These are phyloP conservation scores for Chionomys nivalis DNA, from an alignment of 2,113 vertebrate species.

Conservation along the genomic window DNA sequence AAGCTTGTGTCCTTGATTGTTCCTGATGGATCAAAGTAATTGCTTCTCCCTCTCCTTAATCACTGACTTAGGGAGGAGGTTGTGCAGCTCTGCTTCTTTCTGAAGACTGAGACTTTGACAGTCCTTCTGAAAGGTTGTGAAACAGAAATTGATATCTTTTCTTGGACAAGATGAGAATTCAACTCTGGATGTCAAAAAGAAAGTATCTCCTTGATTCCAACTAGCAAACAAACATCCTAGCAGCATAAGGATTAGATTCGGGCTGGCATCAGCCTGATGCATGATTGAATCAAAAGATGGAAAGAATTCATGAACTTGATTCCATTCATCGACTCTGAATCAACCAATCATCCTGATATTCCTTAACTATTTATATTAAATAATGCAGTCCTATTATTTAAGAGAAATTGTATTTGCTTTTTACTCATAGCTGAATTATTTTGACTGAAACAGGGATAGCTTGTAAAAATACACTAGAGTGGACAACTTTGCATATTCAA, in stretches of 20 bases:
- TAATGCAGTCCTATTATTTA: neutral
- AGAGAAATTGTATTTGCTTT: neutral
- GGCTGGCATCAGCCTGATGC: neutral
- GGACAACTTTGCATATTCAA: neutral
- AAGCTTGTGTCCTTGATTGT: neutral
- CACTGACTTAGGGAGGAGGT: neutral
- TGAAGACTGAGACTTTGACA: neutral
- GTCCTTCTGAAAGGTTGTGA: neutral
- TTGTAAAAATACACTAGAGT: neutral
- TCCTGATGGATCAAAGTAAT: neutral
- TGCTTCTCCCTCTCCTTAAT: neutral
- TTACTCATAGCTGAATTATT: neutral
- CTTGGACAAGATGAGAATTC: neutral
- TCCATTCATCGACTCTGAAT: neutral
- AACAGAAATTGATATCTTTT: neutral
- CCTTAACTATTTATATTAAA: neutral
- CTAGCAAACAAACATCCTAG: neutral
- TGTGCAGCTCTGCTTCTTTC: neutral
- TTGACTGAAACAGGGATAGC: neutral
- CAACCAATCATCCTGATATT: neutral
- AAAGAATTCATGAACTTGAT: neutral
- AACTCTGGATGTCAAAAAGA: neutral
- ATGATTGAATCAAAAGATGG: conserved; percentile 1
- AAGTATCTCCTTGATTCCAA: neutral
- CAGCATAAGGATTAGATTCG: neutral